Evolutionary conservation across 1,140 invertebrate genomes (phyloP).

Genomic region (Stegodyphus mimosarum): DNA sequence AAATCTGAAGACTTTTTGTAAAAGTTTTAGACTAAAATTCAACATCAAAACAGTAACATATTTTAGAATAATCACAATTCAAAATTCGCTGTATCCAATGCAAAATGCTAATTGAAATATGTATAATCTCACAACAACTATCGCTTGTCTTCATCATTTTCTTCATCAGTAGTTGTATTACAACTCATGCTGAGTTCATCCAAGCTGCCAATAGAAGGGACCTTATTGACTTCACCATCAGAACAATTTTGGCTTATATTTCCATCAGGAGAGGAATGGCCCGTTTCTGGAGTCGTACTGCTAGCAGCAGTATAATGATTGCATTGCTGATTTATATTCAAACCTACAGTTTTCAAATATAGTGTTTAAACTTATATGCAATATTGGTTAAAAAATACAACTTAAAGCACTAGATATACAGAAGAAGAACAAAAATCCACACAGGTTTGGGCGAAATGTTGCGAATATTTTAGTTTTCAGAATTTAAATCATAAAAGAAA

Average conservation of each 20-base stretch:
- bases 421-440: no score
- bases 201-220: constrained; percentile 47
- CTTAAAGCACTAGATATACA: no score
- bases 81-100: not conserved
- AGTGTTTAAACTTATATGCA: no score
- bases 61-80: not conserved
- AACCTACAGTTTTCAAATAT: not conserved
- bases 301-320: constrained; percentile 37
- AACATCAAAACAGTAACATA: not conserved
- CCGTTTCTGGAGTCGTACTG: constrained; percentile 32
- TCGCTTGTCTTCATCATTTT: constrained; percentile 52
- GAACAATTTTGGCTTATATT: constrained; percentile 55
- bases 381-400: no score
- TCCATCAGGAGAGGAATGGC: constrained; percentile 56
- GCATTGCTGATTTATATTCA: constrained; percentile 22
- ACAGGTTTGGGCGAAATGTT: no score
- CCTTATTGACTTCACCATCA: constrained; percentile 49
- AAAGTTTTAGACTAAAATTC: not conserved
- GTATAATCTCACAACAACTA: not conserved
- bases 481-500: no score
- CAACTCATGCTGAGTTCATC: constrained; percentile 56
- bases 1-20: not conserved
- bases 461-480: no score
- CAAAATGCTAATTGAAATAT: not conserved
- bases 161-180: constrained; percentile 42